phyloP scores from a whole-genome alignment of 2,797 vertebrate species.

The Ptychobarbus kaznakovi region DNA sequence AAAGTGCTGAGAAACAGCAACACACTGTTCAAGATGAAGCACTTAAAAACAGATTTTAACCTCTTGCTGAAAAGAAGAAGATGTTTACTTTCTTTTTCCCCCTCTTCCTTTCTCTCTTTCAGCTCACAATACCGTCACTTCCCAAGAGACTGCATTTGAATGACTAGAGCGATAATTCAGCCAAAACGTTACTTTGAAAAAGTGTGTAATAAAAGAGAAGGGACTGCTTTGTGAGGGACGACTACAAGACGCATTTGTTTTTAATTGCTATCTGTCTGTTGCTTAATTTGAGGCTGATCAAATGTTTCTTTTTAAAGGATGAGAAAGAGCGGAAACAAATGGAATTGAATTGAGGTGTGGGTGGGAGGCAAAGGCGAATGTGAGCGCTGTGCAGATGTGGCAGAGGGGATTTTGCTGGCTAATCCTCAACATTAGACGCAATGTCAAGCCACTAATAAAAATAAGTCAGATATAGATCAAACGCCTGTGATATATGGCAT shows the following conservation, averaged over 20 bases:
- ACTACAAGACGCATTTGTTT: constrained; percentile 39
- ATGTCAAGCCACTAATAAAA: constrained; percentile 60
- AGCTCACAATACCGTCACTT: constrained; percentile 45
- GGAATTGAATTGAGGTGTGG: constrained; percentile 51
- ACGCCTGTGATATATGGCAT: constrained; percentile 53
- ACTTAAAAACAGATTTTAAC: constrained; percentile 21
- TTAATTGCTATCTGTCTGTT: constrained; percentile 47
- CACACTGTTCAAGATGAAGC: not conserved
- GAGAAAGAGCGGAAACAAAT: constrained; percentile 46
- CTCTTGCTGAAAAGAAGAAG: constrained; percentile 10
- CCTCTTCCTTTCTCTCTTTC: constrained; percentile 26
- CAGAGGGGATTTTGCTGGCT: constrained; percentile 34
- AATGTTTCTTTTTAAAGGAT: constrained; percentile 37
- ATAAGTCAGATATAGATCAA: constrained; percentile 55
- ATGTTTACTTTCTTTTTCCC: constrained; percentile 31
- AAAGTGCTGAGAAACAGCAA: constrained; percentile 21
- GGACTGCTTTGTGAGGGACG: constrained; percentile 25
- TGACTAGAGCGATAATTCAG: constrained; percentile 40
- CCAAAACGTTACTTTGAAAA: constrained; percentile 35
- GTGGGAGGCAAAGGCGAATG: constrained; percentile 47
- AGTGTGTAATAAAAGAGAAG: constrained; percentile 51
- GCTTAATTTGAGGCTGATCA: constrained; percentile 53
- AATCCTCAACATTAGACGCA: constrained; percentile 56
- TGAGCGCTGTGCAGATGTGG: constrained; percentile 50
- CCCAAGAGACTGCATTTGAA: constrained; percentile 56